phyloP scores from a whole-genome alignment of 2,888 invertebrate species.

The Rugalucina vietnamica region DNA sequence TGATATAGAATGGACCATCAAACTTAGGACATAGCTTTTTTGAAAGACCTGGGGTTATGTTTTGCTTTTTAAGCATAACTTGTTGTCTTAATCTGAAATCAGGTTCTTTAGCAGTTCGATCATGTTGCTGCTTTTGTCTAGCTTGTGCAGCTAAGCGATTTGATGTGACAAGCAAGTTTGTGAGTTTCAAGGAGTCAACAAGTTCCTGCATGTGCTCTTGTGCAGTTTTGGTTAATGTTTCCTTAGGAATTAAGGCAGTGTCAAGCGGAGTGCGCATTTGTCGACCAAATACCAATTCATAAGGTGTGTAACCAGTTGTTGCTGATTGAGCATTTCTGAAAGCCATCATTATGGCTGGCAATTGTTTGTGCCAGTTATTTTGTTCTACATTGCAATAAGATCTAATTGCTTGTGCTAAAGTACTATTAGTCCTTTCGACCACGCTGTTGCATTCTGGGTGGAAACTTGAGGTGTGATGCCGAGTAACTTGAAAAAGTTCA shows the following conservation, averaged over 20 bases:
- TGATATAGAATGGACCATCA: conserved; percentile 48
- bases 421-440: conserved; percentile 49
- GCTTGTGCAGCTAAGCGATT: conserved; percentile 22
- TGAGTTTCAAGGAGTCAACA: background rate
- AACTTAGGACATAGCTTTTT: conserved; percentile 36
- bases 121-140: conserved; percentile 43
- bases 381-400: conserved; percentile 50
- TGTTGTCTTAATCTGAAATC: conserved; percentile 16
- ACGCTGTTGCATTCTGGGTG: conserved; percentile 57
- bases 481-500: conserved; percentile 58
- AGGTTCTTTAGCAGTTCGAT: conserved; percentile 22
- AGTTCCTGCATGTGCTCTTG: conserved; percentile 29
- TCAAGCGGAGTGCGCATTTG: conserved; percentile 36
- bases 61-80: conserved; percentile 14
- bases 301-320: conserved; percentile 35
- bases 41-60: conserved; percentile 20
- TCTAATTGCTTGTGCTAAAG: conserved; percentile 49
- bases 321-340: conserved; percentile 47
- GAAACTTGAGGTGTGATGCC: conserved; percentile 55
- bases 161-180: conserved; percentile 16
- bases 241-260: conserved; percentile 28
- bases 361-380: conserved; percentile 41
- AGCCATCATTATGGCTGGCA: conserved; percentile 54
- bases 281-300: conserved; percentile 34
- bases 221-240: background rate